Percentiles rank a stretch among this genome's conserved stretches.
phyloP scores from a whole-genome alignment of 92 coral and sea anemone genomes.

The Montipora capitata region DNA sequence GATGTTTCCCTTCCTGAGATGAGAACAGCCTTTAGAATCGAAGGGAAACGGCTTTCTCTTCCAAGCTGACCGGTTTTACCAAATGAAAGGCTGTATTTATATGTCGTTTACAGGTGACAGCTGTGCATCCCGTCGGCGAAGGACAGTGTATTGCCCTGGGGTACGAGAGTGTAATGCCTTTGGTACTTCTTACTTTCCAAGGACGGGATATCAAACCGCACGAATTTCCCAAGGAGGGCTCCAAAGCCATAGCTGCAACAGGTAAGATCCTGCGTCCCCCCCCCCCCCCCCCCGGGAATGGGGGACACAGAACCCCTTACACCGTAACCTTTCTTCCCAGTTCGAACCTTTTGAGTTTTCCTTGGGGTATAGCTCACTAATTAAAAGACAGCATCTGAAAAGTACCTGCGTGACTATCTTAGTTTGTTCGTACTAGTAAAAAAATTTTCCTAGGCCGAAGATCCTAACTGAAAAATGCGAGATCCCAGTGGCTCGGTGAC shows the following conservation, averaged over 20 bases:
- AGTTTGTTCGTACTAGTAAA: too few species aligned
- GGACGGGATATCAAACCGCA: slow-evolving; percentile 71
- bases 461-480: too few species aligned
- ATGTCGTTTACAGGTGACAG: slow-evolving; percentile 63
- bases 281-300: neutral
- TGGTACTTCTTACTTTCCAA: slow-evolving; percentile 80
- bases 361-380: neutral
- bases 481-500: too few species aligned
- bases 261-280: neutral
- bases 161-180: slow-evolving; percentile 81
- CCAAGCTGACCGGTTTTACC: neutral
- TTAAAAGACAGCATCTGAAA: too few species aligned
- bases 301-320: too few species aligned
- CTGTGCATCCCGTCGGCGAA: slow-evolving; percentile 82
- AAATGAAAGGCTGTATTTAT: neutral
- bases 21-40: too few species aligned
- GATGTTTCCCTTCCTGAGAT: too few species aligned
- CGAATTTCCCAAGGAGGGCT: slow-evolving; percentile 69
- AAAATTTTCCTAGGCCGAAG: too few species aligned
- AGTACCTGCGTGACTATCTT: too few species aligned
- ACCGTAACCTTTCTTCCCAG: too few species aligned
- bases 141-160: slow-evolving; percentile 89
- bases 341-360: neutral
- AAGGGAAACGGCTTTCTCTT: neutral
- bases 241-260: slow-evolving; percentile 79